These are phyloP conservation scores for Synaphobranchus kaupii DNA, from an alignment of 2,797 vertebrate genomes.

Conservation along the genomic window DNA sequence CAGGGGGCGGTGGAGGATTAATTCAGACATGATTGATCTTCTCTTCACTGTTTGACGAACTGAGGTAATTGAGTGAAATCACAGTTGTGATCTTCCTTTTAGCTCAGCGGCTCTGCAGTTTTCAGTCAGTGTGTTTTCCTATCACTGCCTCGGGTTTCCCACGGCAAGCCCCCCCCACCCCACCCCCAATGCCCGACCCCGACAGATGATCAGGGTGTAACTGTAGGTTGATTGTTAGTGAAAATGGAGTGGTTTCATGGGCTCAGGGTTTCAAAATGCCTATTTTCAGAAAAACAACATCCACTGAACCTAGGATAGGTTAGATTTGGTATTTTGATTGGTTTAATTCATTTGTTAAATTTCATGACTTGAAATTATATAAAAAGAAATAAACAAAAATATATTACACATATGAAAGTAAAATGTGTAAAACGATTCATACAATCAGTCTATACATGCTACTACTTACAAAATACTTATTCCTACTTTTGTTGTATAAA, in stretches of 20 bases:
- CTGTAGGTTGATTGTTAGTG: conserved; percentile 13
- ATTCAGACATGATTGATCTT: conserved; percentile 1
- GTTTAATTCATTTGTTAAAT: background rate
- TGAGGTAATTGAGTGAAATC: conserved; percentile 54
- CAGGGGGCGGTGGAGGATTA: background rate
- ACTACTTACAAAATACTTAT: background rate
- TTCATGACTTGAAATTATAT: background rate
- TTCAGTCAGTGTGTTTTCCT: background rate
- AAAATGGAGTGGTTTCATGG: background rate
- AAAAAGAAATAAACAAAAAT: background rate
- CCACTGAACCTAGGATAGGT: background rate
- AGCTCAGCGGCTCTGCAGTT: background rate
- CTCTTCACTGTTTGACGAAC: conserved; percentile 42
- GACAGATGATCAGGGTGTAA: background rate
- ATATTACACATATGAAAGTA: too few species aligned
- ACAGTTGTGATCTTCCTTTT: background rate
- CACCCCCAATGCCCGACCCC: conserved; percentile 34
- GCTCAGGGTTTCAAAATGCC: background rate
- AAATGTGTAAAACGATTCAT: background rate
- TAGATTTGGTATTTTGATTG: background rate
- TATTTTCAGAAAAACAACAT: background rate
- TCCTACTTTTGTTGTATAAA: background rate
- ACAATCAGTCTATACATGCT: background rate
- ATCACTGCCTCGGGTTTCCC: background rate
- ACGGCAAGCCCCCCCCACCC: background rate